phyloP scores from a whole-genome alignment of 1,140 invertebrate species.

The Pseudomyrmex pallidus region DNA sequence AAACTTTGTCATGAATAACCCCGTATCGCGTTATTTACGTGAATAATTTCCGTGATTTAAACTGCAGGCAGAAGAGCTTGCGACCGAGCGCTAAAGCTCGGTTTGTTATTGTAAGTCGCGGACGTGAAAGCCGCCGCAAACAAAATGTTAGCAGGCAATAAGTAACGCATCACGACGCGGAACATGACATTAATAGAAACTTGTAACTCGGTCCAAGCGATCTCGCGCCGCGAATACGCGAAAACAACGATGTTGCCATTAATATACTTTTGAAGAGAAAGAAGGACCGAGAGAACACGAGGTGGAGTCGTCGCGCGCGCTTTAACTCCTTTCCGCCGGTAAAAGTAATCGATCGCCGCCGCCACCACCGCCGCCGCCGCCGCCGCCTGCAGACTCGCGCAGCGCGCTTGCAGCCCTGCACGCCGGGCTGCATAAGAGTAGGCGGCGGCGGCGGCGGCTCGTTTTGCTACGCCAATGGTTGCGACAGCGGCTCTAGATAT shows the following conservation, averaged over 20 bases:
- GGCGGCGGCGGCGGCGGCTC: conserved; percentile 63
- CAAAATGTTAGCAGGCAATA: conserved; percentile 16
- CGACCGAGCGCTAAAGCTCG: background rate
- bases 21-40: conserved; percentile 17
- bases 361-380: conserved; percentile 17
- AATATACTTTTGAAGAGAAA: background rate
- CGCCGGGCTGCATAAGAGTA: conserved; percentile 66
- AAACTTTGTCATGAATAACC: background rate
- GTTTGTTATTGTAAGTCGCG: conserved; percentile 22
- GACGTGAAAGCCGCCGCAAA: conserved; percentile 2
- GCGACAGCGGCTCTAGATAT: conserved; percentile 34
- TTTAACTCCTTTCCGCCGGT: conserved; percentile 68
- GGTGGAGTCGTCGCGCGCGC: conserved; percentile 51
- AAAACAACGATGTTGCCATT: conserved; percentile 24
- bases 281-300: conserved; percentile 40
- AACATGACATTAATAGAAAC: conserved; percentile 36
- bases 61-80: background rate
- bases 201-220: conserved; percentile 25
- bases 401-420: conserved; percentile 68
- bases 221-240: conserved; percentile 6
- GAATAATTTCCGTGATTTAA: background rate
- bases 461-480: conserved; percentile 61
- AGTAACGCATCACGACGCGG: conserved; percentile 23
- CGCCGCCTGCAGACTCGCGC: conserved; percentile 70
- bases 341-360: conserved; percentile 73